These are phyloP conservation scores for Anthopleura sola DNA, from an alignment of 64 coral and sea anemone genomes.

Conservation along the genomic window DNA sequence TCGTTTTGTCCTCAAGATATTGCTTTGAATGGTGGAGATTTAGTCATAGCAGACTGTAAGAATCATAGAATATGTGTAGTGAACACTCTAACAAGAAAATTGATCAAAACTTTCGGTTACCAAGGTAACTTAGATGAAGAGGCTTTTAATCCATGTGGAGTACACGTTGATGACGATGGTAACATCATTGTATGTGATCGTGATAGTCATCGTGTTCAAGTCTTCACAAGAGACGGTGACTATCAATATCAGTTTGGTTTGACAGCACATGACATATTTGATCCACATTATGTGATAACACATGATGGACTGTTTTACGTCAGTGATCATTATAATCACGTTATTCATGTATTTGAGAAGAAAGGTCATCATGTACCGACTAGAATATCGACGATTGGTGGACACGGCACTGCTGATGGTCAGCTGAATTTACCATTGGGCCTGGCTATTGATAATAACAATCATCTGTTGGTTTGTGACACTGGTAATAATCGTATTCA, in stretches of 20 bases:
- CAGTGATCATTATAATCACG: constrained; percentile 10
- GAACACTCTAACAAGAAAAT: constrained; percentile 19
- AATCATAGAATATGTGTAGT: constrained; percentile 34
- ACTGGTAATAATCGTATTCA: neutral
- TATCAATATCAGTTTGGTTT: neutral
- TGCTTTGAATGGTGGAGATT: neutral
- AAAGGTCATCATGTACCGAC: neutral
- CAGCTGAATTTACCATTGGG: neutral
- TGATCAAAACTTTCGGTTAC: constrained; percentile 16
- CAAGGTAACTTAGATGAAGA: neutral
- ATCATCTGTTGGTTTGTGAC: neutral
- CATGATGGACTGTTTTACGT: constrained; percentile 15
- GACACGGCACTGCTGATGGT: neutral
- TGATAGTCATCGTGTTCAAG: neutral
- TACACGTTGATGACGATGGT: constrained; percentile 23
- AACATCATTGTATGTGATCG: constrained; percentile 39
- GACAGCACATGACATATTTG: neutral
- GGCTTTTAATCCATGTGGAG: constrained; percentile 2
- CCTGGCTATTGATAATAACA: neutral
- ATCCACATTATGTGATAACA: neutral
- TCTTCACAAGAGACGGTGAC: neutral
- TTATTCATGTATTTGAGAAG: constrained; percentile 32
- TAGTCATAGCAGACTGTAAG: constrained; percentile 27
- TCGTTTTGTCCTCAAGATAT: neutral
- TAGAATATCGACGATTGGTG: neutral